phyloP scores from a whole-genome alignment of 2,113 vertebrate species.

The Chloropsis hardwickii region DNA sequence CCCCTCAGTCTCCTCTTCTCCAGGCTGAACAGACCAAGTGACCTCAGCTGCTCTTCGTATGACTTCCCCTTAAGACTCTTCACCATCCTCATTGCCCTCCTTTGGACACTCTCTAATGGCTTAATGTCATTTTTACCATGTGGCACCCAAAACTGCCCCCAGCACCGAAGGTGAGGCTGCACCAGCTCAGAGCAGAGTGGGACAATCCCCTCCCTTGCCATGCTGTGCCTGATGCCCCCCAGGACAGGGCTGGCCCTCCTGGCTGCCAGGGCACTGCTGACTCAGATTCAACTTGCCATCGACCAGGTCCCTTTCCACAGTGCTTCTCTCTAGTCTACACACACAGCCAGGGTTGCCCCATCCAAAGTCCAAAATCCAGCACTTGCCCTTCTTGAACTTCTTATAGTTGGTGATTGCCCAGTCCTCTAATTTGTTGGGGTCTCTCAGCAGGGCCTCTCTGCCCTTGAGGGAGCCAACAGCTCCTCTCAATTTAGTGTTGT shows the following conservation, averaged over 20 bases:
- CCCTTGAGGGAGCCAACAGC: not conserved
- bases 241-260: rapidly evolving
- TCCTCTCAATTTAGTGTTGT: not conserved
- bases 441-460: not conserved
- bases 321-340: not conserved
- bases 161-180: rapidly evolving
- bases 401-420: not conserved
- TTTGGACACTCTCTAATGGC: rapidly evolving
- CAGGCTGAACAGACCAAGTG: not conserved
- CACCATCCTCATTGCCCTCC: not conserved
- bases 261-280: not conserved
- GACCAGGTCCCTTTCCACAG: not conserved
- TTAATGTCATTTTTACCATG: rapidly evolving
- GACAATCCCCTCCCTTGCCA: not conserved
- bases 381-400: not conserved
- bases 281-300: rapidly evolving
- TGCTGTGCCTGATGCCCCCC: not conserved
- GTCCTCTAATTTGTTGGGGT: rapidly evolving
- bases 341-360: not conserved
- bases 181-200: not conserved
- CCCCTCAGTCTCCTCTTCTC: not conserved
- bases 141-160: not conserved
- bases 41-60: rapidly evolving
- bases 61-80: not conserved
- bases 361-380: not conserved